Evolutionary conservation across 2,113 vertebrate genomes (phyloP).

Genomic region (Phalacrocorax carbo): DNA sequence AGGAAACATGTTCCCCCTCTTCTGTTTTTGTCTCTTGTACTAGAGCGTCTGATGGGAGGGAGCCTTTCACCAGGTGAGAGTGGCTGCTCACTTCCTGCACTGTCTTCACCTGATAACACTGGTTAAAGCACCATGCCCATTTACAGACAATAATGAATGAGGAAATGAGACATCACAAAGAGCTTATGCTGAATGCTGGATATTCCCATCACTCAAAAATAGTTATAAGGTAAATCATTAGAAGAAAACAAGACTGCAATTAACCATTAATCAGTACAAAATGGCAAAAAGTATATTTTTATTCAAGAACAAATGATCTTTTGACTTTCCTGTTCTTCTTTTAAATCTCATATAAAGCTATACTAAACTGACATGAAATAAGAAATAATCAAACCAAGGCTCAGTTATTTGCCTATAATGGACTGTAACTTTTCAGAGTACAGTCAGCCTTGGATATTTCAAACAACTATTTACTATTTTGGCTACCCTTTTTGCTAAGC

Average conservation of each 20-base stretch:
- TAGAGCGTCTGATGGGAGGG: slow-evolving; percentile 91
- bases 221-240: slow-evolving; percentile 54
- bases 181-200: slow-evolving; percentile 69
- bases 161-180: slow-evolving; percentile 79
- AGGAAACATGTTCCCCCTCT: slow-evolving; percentile 93
- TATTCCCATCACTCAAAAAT: slow-evolving; percentile 65
- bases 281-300: slow-evolving; percentile 22
- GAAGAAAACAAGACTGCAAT: slow-evolving; percentile 49
- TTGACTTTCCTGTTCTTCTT: neutral
- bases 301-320: slow-evolving; percentile 7
- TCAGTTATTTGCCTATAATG: neutral
- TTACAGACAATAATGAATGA: slow-evolving; percentile 77
- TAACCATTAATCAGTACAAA: slow-evolving; percentile 59
- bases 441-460: neutral
- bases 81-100: slow-evolving; percentile 92
- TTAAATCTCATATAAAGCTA: neutral
- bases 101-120: slow-evolving; percentile 94
- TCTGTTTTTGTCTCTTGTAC: slow-evolving; percentile 89
- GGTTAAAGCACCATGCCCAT: slow-evolving; percentile 81
- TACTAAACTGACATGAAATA: neutral
- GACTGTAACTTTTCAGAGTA: neutral
- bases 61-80: slow-evolving; percentile 89
- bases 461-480: neutral
- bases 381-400: slow-evolving; percentile 2
- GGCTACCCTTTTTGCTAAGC: neutral